Base-by-base conservation (phyloP, 2,797 vertebrate species). In the Varecia variegata region DNA sequence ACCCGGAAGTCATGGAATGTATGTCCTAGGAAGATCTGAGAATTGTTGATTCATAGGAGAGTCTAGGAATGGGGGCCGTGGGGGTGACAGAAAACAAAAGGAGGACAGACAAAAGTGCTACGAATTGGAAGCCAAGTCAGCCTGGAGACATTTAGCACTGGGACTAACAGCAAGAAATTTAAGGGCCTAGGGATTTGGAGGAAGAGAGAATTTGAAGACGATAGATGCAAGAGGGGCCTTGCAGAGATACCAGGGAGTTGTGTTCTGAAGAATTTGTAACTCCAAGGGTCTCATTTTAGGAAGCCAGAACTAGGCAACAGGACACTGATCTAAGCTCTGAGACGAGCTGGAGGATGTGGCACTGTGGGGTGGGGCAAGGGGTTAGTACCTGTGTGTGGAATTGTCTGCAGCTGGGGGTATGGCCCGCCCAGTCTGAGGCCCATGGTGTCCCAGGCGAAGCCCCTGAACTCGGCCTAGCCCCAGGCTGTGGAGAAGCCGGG, bases 381-480 rank as follows among this genome's bases (percentile, higher is more conserved):
- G 56, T 60, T 76, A 89, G 74, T 96, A 97, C 62, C 96, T 97
- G 97, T 97, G 81, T 7, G 91, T 90, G 74, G 52, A 20, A 76
- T 95, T 86, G 45, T n/a, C 77, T 84, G 87, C 95, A 8, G 71
- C 38, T 40, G 62, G 43, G 54, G 82, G 27, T 71, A 52, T 30
- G 47, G 74, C n/a, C 23, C 60, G 86, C 58, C 93, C 14, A 27
- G 32, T 8, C 30, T 54, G 68, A 70, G 94, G 77, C 18, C 81
- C 88, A 0, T 89, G 70, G 87, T 99, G 98, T 68, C 98, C 98
- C 90, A 97, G 87, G 40, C 4, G 98, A 88, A 99, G 98, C 52
- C 99, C 98, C 96, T 97, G 99, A 43, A 99, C 98, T 71, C 98
- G 95, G 32, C 99, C 99, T 4, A 99, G 98, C 52, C 99, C 99